Percentiles rank a stretch among this genome's conserved stretches.
Conservation (phyloP, 92 coral and sea anemone species). For the Actinostola sp. region DNA sequence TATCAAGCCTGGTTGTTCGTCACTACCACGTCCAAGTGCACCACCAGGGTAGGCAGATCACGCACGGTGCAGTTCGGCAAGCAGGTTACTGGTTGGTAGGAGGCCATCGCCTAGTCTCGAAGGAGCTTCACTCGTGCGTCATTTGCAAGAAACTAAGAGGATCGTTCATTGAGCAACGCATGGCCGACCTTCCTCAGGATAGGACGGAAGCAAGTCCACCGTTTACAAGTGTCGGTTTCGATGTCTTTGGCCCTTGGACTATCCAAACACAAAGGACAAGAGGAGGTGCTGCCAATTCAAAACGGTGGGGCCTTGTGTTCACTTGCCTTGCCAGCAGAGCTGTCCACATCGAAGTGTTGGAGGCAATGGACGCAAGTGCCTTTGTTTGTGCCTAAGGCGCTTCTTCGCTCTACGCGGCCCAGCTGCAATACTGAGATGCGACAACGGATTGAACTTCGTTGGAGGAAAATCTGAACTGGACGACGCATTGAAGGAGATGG, state of each 20-base stretch:
- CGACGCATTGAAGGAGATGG: constrained; percentile 17
- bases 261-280: neutral
- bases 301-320: neutral
- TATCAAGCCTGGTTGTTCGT: constrained; percentile 26
- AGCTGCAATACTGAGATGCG: constrained; percentile 9
- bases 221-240: constrained; percentile 28
- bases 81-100: constrained; percentile 42
- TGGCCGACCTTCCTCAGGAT: constrained; percentile 25
- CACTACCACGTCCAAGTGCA: constrained; percentile 43
- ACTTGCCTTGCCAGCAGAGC: neutral
- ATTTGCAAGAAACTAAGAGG: constrained; percentile 43
- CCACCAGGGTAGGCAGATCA: constrained; percentile 50
- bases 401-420: constrained; percentile 47
- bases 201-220: constrained; percentile 29
- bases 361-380: constrained; percentile 5
- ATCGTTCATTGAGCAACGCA: constrained; percentile 7
- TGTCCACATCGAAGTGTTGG: neutral
- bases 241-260: constrained; percentile 24
- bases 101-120: constrained; percentile 33
- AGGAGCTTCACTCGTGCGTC: constrained; percentile 17
- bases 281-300: neutral
- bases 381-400: constrained; percentile 45
- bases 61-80: constrained; percentile 39
- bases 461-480: constrained; percentile 45
- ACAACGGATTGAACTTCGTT: constrained; percentile 36